Percentiles rank a stretch among this genome's conserved stretches.
Evolutionary conservation across 2,113 vertebrate species (phyloP).

Genomic region (Cyanoramphus novaezelandiae): DNA sequence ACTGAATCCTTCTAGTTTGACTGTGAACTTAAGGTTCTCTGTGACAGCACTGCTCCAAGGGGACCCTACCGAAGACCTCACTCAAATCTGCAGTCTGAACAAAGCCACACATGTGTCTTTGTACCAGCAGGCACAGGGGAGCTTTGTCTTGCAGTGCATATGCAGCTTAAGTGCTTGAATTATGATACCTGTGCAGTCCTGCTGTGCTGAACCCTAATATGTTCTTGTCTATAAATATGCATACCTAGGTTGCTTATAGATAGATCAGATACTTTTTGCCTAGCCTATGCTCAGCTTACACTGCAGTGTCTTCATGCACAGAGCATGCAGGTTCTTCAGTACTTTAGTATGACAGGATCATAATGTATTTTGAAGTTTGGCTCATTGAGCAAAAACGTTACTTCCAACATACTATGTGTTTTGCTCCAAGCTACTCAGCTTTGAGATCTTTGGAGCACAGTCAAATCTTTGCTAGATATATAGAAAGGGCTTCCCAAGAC

Average conservation of each 20-base stretch:
- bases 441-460: background rate
- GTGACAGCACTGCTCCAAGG: background rate
- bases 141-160: background rate
- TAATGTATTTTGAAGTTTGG: background rate
- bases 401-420: background rate
- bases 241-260: background rate
- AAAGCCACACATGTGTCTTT: rapidly evolving
- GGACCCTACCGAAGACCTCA: background rate
- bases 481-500: background rate
- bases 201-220: background rate
- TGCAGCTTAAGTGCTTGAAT: background rate
- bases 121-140: background rate
- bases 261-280: background rate
- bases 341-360: background rate
- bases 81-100: background rate
- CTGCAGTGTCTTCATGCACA: background rate
- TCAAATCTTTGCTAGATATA: background rate
- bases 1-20: background rate
- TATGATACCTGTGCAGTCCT: background rate
- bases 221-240: background rate
- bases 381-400: background rate
- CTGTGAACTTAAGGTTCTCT: background rate
- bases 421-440: background rate
- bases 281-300: background rate
- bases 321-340: background rate